Conservation (phyloP, 2,797 vertebrate genomes). For the Trachurus trachurus region DNA sequence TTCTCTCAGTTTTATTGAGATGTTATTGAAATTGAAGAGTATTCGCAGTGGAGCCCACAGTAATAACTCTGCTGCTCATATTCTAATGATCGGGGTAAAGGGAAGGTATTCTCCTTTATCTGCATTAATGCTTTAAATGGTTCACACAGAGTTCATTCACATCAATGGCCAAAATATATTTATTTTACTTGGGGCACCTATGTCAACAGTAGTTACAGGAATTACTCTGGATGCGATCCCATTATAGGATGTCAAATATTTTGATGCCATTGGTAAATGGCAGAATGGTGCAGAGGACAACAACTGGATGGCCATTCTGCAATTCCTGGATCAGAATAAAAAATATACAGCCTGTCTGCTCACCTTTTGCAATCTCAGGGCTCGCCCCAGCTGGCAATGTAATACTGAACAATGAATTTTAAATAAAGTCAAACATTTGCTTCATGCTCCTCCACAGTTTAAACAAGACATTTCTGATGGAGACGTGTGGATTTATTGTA, state of each 20-base stretch:
- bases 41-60: constrained; percentile 11
- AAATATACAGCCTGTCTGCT: constrained; percentile 71
- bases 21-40: constrained; percentile 36
- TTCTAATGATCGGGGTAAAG: constrained; percentile 56
- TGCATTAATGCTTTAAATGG: constrained; percentile 73
- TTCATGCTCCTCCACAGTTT: constrained; percentile 85
- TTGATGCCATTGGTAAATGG: constrained; percentile 83
- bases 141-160: constrained; percentile 84
- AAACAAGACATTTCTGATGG: constrained; percentile 87
- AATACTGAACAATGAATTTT: constrained; percentile 86
- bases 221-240: constrained; percentile 77
- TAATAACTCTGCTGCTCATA: constrained; percentile 56
- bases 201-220: constrained; percentile 84
- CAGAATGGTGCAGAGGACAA: constrained; percentile 70
- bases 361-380: constrained; percentile 79
- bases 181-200: constrained; percentile 85
- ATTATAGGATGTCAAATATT: constrained; percentile 86
- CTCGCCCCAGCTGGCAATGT: constrained; percentile 77
- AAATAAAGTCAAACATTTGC: constrained; percentile 90
- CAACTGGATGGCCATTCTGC: constrained; percentile 75
- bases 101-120: constrained; percentile 75
- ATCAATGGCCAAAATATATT: constrained; percentile 81
- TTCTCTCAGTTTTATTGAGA: constrained; percentile 44
- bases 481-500: constrained; percentile 87
- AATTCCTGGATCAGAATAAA: constrained; percentile 78